Base-by-base conservation (phyloP, 1,140 invertebrate genomes). In the Drosophila mauritiana region DNA sequence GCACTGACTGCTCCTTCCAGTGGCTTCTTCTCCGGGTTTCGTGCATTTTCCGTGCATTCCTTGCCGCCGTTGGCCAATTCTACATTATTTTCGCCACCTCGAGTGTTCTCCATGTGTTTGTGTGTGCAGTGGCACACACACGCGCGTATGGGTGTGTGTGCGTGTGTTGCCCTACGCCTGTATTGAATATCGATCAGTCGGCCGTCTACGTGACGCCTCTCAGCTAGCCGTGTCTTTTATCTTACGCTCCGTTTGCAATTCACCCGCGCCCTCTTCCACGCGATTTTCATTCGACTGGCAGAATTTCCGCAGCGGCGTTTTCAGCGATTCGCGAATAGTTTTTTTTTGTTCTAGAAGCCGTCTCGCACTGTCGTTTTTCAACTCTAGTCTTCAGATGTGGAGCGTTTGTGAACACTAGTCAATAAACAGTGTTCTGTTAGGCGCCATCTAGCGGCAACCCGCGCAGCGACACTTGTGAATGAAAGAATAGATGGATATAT, bases 201-300 rank as follows among this genome's bases (percentile, higher is more conserved):
- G 75, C 63, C 77, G 81, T 77, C 84, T 88, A 88, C 83, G 83
- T 88, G 83, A 88, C 84, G 83, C 82, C 65, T 64, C 69, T 78
- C 82, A 85, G 82, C 73, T 82, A 86, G 57, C 57, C 72, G 72
- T 74, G 43, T 39, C 37, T 48, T 75, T 76, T 76, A 75, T 75
- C 70, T 75, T 63, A 56, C 72, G 57, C 62, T 55, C 53, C 61
- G 49, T 56, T 73, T 51, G 58, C 57, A 42, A 56, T 27, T 63
- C 45, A 64, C 59, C 46, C 49, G 65, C 68, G 63, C 68, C 64
- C 45, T 55, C 57, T 63, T 42, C 64, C 76, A 78, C 73, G 46
- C 64, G 58, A 54, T 85, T 53, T 78, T 59, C 78, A 75, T 64
- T 62, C 63, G 54, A 25, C 68, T 65, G 45, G 52, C 67, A 52